Conservation (phyloP, 1,140 invertebrate genomes). For the Yoshiicerus persimilis region DNA sequence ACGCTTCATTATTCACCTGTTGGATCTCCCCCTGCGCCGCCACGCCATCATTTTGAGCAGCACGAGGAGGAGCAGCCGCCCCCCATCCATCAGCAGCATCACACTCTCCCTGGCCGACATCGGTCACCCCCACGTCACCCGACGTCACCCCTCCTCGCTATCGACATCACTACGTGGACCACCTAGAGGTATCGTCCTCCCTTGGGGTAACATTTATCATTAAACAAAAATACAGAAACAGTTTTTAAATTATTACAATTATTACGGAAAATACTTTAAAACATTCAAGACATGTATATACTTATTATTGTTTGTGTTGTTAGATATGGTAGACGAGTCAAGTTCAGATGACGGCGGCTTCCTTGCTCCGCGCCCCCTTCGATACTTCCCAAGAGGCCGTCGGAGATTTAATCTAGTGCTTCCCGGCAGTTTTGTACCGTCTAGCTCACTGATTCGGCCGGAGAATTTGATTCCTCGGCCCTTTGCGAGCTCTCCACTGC, state of each 20-base stretch:
- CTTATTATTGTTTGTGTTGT: background rate
- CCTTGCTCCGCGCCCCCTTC: constrained; percentile 45
- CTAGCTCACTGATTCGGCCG: constrained; percentile 34
- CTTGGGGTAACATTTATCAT: constrained; percentile 24
- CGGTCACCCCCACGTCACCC: constrained; percentile 57
- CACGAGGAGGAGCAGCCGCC: constrained; percentile 44
- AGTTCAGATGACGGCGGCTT: constrained; percentile 50
- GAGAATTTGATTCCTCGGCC: constrained; percentile 44
- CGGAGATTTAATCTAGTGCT: constrained; percentile 48
- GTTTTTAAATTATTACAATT: background rate
- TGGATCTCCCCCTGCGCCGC: constrained; percentile 49
- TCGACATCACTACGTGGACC: constrained; percentile 47
- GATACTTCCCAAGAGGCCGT: constrained; percentile 46
- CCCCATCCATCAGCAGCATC: constrained; percentile 50
- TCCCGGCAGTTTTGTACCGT: constrained; percentile 49
- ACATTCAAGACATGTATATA: background rate
- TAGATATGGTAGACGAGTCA: constrained; percentile 47
- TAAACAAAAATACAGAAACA: too few species aligned
- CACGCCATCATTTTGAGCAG: constrained; percentile 48
- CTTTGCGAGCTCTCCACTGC: constrained; percentile 47
- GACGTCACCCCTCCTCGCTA: constrained; percentile 52
- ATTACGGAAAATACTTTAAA: background rate
- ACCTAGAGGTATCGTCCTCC: constrained; percentile 41
- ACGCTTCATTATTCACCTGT: constrained; percentile 45
- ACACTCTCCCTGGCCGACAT: constrained; percentile 50